A percentile compares a stretch with the other conserved stretches of the same genome.
Evolutionary conservation across 2,797 vertebrate genomes (phyloP).

Genomic region (Malurus leucopterus): DNA sequence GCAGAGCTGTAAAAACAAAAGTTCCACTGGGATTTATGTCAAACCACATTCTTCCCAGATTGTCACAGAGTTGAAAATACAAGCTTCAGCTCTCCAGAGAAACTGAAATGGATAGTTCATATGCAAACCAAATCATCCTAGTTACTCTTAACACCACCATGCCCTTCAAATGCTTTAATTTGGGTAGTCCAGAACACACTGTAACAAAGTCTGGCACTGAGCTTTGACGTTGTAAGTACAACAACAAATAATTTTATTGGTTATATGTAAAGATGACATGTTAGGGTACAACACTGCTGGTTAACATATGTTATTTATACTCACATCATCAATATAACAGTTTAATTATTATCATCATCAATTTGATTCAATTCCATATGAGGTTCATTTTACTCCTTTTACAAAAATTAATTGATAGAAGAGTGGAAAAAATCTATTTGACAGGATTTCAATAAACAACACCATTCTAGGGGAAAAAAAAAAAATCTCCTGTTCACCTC

Average conservation of each 20-base stretch:
- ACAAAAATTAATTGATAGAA: neutral
- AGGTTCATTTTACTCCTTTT: neutral
- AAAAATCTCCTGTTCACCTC: neutral
- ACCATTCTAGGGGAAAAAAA: accelerated
- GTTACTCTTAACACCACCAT: neutral
- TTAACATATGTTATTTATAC: neutral
- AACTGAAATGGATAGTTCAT: neutral
- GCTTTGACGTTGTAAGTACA: neutral
- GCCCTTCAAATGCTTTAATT: neutral
- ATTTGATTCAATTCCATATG: neutral
- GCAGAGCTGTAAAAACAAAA: neutral
- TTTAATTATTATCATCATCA: neutral
- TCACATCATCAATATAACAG: neutral
- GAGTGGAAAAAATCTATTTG: neutral
- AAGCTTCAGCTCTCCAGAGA: neutral
- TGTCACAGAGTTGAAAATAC: neutral
- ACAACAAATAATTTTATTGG: neutral
- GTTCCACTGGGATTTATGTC: neutral
- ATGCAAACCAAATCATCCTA: neutral
- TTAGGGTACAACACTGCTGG: neutral
- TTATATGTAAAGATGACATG: neutral
- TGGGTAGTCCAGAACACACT: neutral
- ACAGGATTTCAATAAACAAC: neutral
- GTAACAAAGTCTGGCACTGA: neutral
- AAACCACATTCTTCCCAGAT: neutral